Evolutionary conservation across 2,113 vertebrate species (phyloP).

Genomic region (Pardalotus punctatus): DNA sequence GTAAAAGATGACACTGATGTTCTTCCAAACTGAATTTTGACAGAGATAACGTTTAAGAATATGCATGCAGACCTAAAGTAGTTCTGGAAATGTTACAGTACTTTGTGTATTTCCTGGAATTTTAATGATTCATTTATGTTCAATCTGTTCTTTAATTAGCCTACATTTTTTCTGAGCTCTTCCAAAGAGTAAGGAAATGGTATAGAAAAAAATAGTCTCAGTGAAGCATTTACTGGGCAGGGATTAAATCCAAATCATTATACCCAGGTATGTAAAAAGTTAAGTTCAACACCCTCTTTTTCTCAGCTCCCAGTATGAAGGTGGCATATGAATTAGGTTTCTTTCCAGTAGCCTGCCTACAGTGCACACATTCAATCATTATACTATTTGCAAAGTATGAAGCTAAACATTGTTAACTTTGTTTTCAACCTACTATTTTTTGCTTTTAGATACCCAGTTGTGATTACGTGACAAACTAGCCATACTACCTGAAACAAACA

Average conservation of each 20-base stretch:
- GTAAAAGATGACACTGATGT: constrained; percentile 10
- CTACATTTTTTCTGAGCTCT: not conserved
- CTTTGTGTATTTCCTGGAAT: not conserved
- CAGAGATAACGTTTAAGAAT: constrained; percentile 20
- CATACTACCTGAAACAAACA: not conserved
- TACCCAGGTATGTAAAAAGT: not conserved
- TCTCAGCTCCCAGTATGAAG: not conserved
- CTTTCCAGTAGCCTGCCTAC: not conserved
- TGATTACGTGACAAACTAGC: not conserved
- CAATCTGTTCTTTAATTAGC: not conserved
- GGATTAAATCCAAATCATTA: not conserved
- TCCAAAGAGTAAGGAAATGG: not conserved
- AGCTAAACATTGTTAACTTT: not conserved
- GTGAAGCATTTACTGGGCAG: not conserved
- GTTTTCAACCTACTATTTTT: not conserved
- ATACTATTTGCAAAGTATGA: not conserved
- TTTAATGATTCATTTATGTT: not conserved
- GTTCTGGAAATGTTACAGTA: not conserved
- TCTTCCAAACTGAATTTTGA: constrained; percentile 36
- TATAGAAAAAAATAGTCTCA: not conserved
- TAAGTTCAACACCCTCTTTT: not conserved
- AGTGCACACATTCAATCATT: not conserved
- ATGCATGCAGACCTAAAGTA: not conserved
- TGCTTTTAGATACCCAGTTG: not conserved
- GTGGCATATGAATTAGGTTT: not conserved